phyloP scores from a whole-genome alignment of 2,888 invertebrate species.

The Labia minor region DNA sequence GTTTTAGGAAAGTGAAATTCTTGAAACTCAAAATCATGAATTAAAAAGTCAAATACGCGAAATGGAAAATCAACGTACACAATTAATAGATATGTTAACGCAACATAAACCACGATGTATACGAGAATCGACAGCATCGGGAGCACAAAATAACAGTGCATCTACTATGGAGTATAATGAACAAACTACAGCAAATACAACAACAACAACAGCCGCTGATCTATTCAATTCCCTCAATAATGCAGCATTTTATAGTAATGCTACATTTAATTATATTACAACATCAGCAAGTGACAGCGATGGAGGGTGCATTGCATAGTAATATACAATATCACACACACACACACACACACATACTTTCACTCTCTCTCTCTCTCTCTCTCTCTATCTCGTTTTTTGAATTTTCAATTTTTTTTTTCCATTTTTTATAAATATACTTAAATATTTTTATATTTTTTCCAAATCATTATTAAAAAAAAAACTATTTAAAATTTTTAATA shows the following conservation, averaged over 20 bases:
- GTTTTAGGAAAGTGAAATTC: slow-evolving; percentile 61
- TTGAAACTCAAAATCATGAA: slow-evolving; percentile 75
- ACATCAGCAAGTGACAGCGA: slow-evolving; percentile 1
- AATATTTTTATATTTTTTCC: no score
- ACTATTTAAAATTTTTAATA: background rate
- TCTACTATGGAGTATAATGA: background rate
- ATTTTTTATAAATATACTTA: no score
- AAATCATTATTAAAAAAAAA: background rate
- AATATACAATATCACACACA: no score
- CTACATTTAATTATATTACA: background rate
- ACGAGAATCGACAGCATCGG: background rate
- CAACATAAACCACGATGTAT: slow-evolving; percentile 62
- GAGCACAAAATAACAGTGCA: background rate
- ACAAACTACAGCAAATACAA: background rate
- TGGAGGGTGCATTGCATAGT: background rate
- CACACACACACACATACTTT: no score
- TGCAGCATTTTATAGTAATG: background rate
- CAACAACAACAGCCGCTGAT: background rate
- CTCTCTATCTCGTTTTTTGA: background rate
- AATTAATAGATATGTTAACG: slow-evolving; percentile 67
- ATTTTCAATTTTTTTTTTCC: background rate
- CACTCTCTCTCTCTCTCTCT: background rate
- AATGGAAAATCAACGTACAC: slow-evolving; percentile 65
- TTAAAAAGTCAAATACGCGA: slow-evolving; percentile 73
- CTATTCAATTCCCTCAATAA: background rate